Base-by-base conservation (phyloP, 1,140 invertebrate genomes). In the Hetaerina americana region DNA sequence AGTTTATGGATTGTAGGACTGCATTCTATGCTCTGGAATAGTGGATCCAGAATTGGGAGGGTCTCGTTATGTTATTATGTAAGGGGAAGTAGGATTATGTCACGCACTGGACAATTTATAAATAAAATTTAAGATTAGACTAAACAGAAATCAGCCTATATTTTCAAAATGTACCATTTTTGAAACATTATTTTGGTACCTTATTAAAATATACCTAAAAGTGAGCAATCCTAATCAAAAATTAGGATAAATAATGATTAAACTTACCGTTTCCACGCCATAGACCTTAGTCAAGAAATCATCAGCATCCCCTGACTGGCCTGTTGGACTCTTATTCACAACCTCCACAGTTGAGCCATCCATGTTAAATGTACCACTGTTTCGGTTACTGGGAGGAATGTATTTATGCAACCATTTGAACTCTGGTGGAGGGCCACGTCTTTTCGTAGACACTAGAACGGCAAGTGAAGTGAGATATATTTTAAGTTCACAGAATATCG, bases 341-440 rank as follows among this genome's bases (percentile, higher is more conserved):
- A 1, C 22, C 2, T 57, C 40, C 15, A 57, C 40, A n/a, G n/a
- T n/a, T 57, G 40, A 57, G 10, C 40, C 40, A 1, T 57, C 40
- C 40, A 57, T 57, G 15, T 57, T 57, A 22, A 57, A 57, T 12
- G 2, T 57, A 18, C 25, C 27, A 27, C 27, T 71, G 12, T 22
- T 70, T n/a, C 69, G 69, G 15, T 70, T 72, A n/a, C 68, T 28
- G 15, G 40, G 40, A 26, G 68, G 24, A 69, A 69, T 69, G 26
- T 69, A 69, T 27, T 69, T 69, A 8, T 69, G 68, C 10, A 57
- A 22, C 40, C 40, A 57, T 57, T 57, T 57, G 10, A 57, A 57
- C 22, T 78, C 75, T n/a, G 76, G 74, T 25, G 79, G 76, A 5
- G 74, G 71, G 57, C 78, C 79, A 74, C 79, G 73, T 75, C 78